Conservation (phyloP, 1,140 invertebrate genomes). For the Drosophila tani region DNA sequence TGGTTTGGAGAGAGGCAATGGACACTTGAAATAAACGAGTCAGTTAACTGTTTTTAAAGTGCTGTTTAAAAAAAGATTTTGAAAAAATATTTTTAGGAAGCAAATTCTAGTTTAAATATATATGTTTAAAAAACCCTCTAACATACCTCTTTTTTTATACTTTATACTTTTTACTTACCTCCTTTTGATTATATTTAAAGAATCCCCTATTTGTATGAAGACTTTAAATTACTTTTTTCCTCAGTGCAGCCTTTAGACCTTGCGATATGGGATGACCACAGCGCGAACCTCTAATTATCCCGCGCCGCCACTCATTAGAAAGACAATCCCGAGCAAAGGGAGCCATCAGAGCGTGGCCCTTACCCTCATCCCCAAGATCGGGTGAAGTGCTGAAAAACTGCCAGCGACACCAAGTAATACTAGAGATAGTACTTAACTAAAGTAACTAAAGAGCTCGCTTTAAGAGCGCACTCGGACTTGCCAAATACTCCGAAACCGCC, state of each 20-base stretch:
- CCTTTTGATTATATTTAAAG: too few species aligned
- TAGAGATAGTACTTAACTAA: neutral
- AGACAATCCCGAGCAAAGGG: conserved; percentile 55
- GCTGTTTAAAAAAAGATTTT: too few species aligned
- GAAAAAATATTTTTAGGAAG: too few species aligned
- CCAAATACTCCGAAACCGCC: conserved; percentile 64
- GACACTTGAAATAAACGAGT: neutral
- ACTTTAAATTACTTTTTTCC: neutral
- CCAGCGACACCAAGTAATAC: conserved; percentile 36
- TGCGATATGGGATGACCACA: conserved; percentile 38
- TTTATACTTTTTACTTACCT: too few species aligned
- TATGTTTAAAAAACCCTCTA: too few species aligned
- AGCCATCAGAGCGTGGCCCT: conserved; percentile 64
- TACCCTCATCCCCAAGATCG: conserved; percentile 15
- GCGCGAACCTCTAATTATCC: conserved; percentile 54
- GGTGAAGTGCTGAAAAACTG: conserved; percentile 59
- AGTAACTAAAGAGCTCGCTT: conserved; percentile 26
- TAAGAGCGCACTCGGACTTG: conserved; percentile 55
- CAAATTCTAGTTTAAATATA: too few species aligned
- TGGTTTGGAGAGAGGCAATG: neutral
- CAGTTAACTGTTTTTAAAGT: neutral
- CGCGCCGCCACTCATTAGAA: conserved; percentile 56
- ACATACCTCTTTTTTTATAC: too few species aligned
- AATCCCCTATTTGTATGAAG: too few species aligned
- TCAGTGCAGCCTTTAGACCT: conserved; percentile 7